These are phyloP conservation scores for Piscicola geometra DNA, from an alignment of 2,888 invertebrate genomes.

Conservation along the genomic window DNA sequence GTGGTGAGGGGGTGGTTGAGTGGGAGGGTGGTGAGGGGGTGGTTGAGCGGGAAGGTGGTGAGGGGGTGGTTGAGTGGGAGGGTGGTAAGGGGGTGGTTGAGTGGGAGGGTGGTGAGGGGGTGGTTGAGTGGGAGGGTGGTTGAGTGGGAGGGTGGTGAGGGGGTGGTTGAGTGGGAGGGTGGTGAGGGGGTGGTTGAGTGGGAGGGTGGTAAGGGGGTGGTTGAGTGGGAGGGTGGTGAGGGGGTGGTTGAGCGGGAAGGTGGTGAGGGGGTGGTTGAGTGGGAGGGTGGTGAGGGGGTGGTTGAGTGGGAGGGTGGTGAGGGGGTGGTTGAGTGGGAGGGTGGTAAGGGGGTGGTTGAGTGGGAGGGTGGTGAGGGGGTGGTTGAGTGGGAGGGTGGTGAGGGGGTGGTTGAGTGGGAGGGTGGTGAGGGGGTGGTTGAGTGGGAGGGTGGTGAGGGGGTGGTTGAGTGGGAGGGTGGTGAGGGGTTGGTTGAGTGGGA, in stretches of 20 bases:
- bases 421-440: background rate
- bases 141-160: no score
- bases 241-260: background rate
- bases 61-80: conserved; percentile 57
- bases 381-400: background rate
- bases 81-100: background rate
- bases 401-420: background rate
- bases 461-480: background rate
- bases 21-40: background rate
- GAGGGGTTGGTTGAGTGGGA: background rate
- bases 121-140: no score
- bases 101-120: background rate
- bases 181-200: background rate
- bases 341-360: background rate
- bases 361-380: background rate
- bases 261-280: conserved; percentile 54
- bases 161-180: no score
- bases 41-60: background rate
- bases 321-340: no score
- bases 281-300: background rate
- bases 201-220: background rate
- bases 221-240: background rate
- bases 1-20: background rate
- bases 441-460: conserved; percentile 57
- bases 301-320: background rate